Percentiles rank a stretch among this genome's conserved stretches.
These are phyloP conservation scores for Phocides pigmalion DNA, from an alignment of 1,140 invertebrate genomes.

Conservation along the genomic window DNA sequence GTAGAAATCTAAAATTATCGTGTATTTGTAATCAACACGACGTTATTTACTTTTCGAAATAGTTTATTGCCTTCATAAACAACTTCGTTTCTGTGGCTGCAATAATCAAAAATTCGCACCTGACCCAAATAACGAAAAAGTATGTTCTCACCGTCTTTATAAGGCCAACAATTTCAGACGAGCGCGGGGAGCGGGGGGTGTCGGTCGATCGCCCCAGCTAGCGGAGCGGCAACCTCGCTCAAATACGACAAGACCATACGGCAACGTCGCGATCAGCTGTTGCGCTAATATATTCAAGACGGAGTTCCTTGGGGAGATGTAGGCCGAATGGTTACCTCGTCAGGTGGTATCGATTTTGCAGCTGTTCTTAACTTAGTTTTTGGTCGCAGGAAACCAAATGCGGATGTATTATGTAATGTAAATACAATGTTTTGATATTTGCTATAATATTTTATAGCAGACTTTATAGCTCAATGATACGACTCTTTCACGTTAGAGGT, in stretches of 20 bases:
- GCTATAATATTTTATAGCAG: no score
- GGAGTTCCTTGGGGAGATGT: constrained; percentile 44
- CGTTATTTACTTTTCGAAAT: neutral
- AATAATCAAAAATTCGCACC: constrained; percentile 34
- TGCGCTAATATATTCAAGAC: constrained; percentile 63
- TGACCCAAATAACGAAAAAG: constrained; percentile 23
- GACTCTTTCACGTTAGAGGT: no score
- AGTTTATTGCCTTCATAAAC: neutral
- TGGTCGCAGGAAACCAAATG: neutral
- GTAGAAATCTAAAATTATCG: no score
- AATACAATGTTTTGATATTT: no score
- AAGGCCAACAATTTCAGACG: constrained; percentile 57
- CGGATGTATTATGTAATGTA: no score
- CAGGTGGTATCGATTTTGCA: constrained; percentile 31
- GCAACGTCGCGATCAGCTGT: constrained; percentile 63
- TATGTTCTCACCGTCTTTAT: constrained; percentile 43
- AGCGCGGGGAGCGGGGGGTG: constrained; percentile 35
- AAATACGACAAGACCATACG: constrained; percentile 38
- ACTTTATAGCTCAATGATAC: no score
- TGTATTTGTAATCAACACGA: neutral
- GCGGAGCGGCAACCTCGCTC: constrained; percentile 48
- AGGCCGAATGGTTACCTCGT: constrained; percentile 35
- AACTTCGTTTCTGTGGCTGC: neutral
- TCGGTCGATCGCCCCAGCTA: constrained; percentile 57
- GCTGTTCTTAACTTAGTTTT: constrained; percentile 5